Base-by-base conservation (phyloP, 2,113 vertebrate genomes). In the Gulo gulo region DNA sequence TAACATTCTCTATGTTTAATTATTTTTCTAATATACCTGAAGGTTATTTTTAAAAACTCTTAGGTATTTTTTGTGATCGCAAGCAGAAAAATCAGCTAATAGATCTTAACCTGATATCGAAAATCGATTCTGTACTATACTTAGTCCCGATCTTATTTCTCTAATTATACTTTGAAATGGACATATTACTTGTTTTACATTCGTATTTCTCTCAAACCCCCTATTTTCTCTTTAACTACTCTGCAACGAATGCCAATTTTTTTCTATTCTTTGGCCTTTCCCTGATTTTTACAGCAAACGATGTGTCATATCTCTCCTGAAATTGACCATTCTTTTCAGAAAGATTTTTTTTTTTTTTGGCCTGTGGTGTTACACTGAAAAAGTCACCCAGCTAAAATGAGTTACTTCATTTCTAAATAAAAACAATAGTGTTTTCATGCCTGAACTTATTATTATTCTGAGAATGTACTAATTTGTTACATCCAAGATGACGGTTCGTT, bases 381-480 rank as follows among this genome's bases (percentile, higher is more conserved):
- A 99, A 99, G 99, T 99, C 99, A 99, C 98, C 98, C 99, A 98
- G 98, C 98, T 98, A 98, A 98, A 98, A 98, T 98, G 99, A 99
- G 99, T 99, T 99, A 99, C 99, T 99, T 99, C 99, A 99, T 99
- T 98, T 98, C 98, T 98, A 99, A 98, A 98, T 98, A 99, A 98
- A 99, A 99, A 99, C 99, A 99, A 99, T 99, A 98, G 99, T 95
- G 99, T 99, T 99, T 99, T 99, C 99, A 99, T 99, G 99, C 98
- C 98, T 99, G 97, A 98, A 98, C 99, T 99, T 99, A 99, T 99
- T 99, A 99, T 99, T 99, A 99, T 99, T 99, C 99, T 99, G 99
- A 99, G 99, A 99, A 99, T 99, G 99, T 99, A 99, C 99, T 99
- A 99, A 99, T 99, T 99, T 99, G 99, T 99, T 99, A 99, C 99